These are phyloP conservation scores for Equus przewalskii DNA, from an alignment of 2,113 vertebrate genomes.

Conservation along the genomic window DNA sequence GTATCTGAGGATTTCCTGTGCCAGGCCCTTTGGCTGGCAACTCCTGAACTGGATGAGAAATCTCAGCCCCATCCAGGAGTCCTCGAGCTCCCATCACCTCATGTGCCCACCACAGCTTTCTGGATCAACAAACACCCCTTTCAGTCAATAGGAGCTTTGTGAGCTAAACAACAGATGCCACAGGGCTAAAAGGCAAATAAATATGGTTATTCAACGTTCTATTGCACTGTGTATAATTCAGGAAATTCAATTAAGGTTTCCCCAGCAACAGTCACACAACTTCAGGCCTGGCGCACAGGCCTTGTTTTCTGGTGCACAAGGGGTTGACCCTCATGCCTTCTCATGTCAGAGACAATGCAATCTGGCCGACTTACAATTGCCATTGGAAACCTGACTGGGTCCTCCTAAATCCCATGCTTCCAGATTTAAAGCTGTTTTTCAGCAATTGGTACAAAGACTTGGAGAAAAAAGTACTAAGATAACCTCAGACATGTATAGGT, in stretches of 20 bases:
- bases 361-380: conserved; percentile 41
- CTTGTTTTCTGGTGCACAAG: not conserved
- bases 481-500: not conserved
- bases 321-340: not conserved
- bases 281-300: not conserved
- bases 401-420: not conserved
- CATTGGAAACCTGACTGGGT: not conserved
- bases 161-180: conserved; percentile 67
- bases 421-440: conserved; percentile 32
- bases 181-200: conserved; percentile 64
- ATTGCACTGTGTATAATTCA: conserved; percentile 41
- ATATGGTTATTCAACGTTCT: conserved; percentile 68
- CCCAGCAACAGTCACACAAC: conserved; percentile 51
- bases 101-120: not conserved
- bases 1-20: not conserved
- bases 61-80: not conserved
- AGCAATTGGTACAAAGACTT: not conserved
- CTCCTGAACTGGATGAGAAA: not conserved
- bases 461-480: not conserved
- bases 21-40: not conserved
- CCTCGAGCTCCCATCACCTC: not conserved
- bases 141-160: conserved; percentile 75
- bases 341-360: not conserved
- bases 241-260: conserved; percentile 78
- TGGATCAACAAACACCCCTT: conserved; percentile 39